Percentiles rank a stretch among this genome's conserved stretches.
Evolutionary conservation across 2,797 vertebrate genomes (phyloP).

Genomic region (Graptemys geographica): DNA sequence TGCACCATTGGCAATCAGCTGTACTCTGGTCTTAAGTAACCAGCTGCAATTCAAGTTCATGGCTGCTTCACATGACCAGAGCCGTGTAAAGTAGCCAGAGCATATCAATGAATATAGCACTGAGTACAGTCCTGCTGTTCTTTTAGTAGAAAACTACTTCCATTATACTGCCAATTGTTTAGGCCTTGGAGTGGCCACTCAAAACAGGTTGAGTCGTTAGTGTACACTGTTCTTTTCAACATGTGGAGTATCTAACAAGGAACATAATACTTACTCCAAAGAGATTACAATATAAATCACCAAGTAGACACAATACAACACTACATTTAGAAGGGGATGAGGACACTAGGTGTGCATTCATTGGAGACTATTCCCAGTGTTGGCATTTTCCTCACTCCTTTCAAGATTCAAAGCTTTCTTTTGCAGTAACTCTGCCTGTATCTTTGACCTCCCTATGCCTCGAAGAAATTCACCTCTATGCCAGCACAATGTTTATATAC

Average conservation of each 20-base stretch:
- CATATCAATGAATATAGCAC: neutral
- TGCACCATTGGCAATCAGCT: accelerated
- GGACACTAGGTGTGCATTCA: neutral
- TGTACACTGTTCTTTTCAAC: neutral
- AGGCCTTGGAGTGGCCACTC: neutral
- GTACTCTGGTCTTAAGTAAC: neutral
- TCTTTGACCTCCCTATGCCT: neutral
- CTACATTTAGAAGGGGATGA: constrained; percentile 13
- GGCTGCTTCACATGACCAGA: neutral
- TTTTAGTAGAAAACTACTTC: neutral
- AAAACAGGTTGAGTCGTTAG: neutral
- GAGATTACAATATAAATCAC: neutral
- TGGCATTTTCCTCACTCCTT: neutral
- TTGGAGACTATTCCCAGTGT: neutral
- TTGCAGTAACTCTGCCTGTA: accelerated
- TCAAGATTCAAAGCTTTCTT: neutral
- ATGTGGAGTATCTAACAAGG: constrained; percentile 8
- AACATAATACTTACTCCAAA: neutral
- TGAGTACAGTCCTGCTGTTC: accelerated
- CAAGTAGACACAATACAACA: neutral
- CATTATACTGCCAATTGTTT: neutral
- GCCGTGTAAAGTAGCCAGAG: neutral
- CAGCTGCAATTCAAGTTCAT: accelerated
- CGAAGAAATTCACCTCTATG: neutral
- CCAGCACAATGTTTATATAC: neutral